phyloP scores from a whole-genome alignment of 2,797 vertebrate species.

The Poliocrania exsul region DNA sequence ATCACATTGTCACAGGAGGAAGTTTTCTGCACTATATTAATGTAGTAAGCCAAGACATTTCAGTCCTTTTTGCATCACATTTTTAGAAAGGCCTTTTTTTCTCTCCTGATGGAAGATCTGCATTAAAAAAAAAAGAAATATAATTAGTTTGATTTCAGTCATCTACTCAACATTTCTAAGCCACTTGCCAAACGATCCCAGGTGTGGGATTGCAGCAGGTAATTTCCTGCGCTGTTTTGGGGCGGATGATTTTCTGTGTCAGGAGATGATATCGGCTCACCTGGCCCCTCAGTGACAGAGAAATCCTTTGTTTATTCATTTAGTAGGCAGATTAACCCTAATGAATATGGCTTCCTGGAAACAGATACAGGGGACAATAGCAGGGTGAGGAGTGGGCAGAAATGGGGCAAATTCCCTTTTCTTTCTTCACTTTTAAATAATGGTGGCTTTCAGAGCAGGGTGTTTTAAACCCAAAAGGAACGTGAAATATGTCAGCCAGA shows the following conservation, averaged over 20 bases:
- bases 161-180: slow-evolving; percentile 67
- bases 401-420: slow-evolving; percentile 84
- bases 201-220: slow-evolving; percentile 90
- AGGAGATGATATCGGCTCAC: slow-evolving; percentile 93
- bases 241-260: slow-evolving; percentile 85
- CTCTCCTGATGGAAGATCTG: slow-evolving; percentile 15
- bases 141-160: slow-evolving; percentile 59
- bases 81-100: not conserved
- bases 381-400: slow-evolving; percentile 70
- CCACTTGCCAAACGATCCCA: slow-evolving; percentile 78
- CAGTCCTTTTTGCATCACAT: not conserved
- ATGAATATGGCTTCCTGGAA: slow-evolving; percentile 89
- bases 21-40: not conserved
- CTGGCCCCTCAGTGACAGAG: slow-evolving; percentile 90
- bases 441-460: slow-evolving; percentile 84
- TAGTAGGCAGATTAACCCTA: slow-evolving; percentile 88
- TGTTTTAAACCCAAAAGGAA: slow-evolving; percentile 89
- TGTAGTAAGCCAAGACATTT: not conserved
- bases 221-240: slow-evolving; percentile 88
- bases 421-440: slow-evolving; percentile 99
- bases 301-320: slow-evolving; percentile 96
- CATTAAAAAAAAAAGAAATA: not conserved
- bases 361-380: slow-evolving; percentile 85
- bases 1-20: not conserved
- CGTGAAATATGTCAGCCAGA: slow-evolving; percentile 87